A percentile compares a stretch with the other conserved stretches of the same genome.
phyloP scores from a whole-genome alignment of 2,113 vertebrate genomes.

The Gallinago jamesoni region DNA sequence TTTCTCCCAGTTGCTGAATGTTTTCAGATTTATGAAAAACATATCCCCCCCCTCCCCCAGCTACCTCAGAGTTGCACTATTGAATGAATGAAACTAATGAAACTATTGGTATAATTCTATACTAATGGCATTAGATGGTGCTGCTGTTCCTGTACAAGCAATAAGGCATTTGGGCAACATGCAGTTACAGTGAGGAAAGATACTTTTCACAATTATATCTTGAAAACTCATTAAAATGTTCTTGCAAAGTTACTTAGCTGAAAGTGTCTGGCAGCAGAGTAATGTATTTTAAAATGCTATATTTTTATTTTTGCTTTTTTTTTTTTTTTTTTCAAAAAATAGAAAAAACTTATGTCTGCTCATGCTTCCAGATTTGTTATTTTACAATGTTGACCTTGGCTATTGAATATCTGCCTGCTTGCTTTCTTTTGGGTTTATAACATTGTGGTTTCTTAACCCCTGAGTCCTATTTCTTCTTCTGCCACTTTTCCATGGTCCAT shows the following conservation, averaged over 20 bases:
- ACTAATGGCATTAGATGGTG: neutral
- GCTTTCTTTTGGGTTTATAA: neutral
- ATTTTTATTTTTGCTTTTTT: neutral
- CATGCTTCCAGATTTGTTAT: neutral
- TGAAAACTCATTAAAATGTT: slow-evolving; percentile 18
- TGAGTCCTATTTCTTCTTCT: neutral
- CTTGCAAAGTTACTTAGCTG: neutral
- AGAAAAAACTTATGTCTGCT: neutral
- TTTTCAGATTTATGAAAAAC: slow-evolving; percentile 28
- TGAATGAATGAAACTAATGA: neutral
- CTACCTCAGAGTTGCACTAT: neutral
- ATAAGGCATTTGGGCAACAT: neutral
- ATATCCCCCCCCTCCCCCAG: neutral
- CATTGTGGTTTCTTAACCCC: neutral
- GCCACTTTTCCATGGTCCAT: neutral
- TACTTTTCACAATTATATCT: slow-evolving; percentile 22
- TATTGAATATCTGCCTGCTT: neutral
- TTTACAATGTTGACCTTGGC: neutral
- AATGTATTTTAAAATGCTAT: neutral
- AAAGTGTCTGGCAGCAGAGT: neutral
- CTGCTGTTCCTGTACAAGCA: neutral
- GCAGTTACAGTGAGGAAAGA: neutral
- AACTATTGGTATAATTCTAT: neutral
- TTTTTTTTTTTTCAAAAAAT: neutral
- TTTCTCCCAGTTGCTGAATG: neutral